Conservation (phyloP, 2,888 invertebrate species). For the Leistus spinibarbis region DNA sequence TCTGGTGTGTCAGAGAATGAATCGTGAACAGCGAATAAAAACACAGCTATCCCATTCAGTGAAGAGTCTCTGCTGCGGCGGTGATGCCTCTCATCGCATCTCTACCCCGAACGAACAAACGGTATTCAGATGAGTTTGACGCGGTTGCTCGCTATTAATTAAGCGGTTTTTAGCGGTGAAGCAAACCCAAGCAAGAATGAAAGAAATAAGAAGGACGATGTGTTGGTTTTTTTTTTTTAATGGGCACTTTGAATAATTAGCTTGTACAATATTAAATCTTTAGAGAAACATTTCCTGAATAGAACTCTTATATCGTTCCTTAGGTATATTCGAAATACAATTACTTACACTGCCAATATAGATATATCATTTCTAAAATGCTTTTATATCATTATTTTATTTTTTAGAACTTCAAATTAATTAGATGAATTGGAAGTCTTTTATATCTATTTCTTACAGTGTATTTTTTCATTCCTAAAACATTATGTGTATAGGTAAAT, state of each 20-base stretch:
- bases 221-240: too few relatives aligned
- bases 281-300: too few relatives aligned
- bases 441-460: too few relatives aligned
- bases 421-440: too few relatives aligned
- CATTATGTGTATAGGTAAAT: too few relatives aligned
- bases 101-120: background rate
- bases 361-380: too few relatives aligned
- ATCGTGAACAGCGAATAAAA: background rate
- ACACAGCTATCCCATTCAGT: background rate
- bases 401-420: too few relatives aligned
- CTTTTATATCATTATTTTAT: too few relatives aligned
- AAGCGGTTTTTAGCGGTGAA: background rate
- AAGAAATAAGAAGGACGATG: background rate
- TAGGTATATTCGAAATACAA: too few relatives aligned
- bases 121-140: background rate
- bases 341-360: too few relatives aligned
- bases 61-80: background rate
- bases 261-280: background rate
- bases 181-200: background rate
- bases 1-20: background rate
- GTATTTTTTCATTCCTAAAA: too few relatives aligned
- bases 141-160: background rate
- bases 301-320: too few relatives aligned
- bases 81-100: background rate
- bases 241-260: background rate